Conservation (phyloP, 2,113 vertebrate species). For the Catharus fuscescens region DNA sequence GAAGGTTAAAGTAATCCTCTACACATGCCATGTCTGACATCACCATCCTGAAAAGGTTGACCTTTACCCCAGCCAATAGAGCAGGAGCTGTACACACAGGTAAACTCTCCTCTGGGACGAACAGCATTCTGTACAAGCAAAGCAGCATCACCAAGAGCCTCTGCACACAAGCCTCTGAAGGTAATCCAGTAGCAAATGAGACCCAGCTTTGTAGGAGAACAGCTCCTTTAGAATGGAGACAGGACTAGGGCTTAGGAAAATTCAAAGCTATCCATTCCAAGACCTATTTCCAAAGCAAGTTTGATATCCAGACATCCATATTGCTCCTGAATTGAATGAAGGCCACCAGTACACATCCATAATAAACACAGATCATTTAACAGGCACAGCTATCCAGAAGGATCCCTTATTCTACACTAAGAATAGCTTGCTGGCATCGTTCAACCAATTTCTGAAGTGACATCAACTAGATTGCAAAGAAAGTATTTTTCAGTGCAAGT, state of each 20-base stretch:
- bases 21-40: accelerated
- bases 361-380: background rate
- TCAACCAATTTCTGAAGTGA: background rate
- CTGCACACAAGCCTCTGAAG: background rate
- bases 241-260: background rate
- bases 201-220: background rate
- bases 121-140: background rate
- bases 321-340: background rate
- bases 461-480: background rate
- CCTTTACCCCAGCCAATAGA: background rate
- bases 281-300: background rate
- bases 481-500: background rate
- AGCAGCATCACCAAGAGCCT: background rate
- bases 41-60: too few relatives aligned
- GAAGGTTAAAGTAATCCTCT: background rate
- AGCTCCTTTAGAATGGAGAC: background rate
- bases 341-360: background rate
- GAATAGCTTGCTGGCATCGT: background rate
- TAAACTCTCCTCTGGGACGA: background rate
- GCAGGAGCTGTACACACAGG: background rate
- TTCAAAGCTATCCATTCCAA: background rate
- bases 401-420: background rate
- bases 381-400: background rate
- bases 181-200: background rate
- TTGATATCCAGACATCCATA: background rate